These are phyloP conservation scores for Hecatera dysodea DNA, from an alignment of 2,888 invertebrate species.

Conservation along the genomic window DNA sequence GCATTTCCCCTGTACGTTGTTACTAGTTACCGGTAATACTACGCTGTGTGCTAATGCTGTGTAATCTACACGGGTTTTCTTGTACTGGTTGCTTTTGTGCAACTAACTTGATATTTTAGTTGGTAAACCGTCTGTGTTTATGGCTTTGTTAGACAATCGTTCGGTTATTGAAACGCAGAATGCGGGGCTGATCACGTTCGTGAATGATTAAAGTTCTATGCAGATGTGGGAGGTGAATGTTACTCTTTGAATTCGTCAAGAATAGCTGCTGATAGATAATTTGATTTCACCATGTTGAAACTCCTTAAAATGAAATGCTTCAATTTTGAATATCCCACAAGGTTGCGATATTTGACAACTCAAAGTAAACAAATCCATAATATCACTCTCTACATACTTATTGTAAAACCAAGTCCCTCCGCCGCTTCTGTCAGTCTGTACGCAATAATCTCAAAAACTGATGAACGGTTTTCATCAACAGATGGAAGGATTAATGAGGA, in stretches of 20 bases:
- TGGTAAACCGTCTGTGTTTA: constrained; percentile 57
- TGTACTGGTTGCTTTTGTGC: constrained; percentile 65
- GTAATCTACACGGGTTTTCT: constrained; percentile 67
- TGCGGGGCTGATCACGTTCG: constrained; percentile 57
- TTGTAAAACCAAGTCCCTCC: no score
- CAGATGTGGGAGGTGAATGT: constrained; percentile 24
- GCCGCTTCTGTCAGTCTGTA: no score
- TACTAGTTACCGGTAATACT: constrained; percentile 66
- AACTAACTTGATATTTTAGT: constrained; percentile 69
- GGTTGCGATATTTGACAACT: not conserved
- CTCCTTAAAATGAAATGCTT: no score
- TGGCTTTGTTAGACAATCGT: constrained; percentile 58
- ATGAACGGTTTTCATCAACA: no score
- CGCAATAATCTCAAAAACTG: no score
- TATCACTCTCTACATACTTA: not conserved
- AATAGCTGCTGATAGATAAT: not conserved
- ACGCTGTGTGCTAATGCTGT: constrained; percentile 62
- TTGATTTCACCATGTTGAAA: not conserved
- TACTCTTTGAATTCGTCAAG: constrained; percentile 1
- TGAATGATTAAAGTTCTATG: constrained; percentile 49
- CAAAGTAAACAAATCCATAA: not conserved
- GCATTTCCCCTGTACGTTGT: constrained; percentile 65
- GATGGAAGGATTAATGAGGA: no score
- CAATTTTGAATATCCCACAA: not conserved
- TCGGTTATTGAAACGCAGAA: constrained; percentile 51